Percentiles rank a stretch among this genome's conserved stretches.
Conservation (phyloP, 2,113 vertebrate species). For the Pomatostomus ruficeps region DNA sequence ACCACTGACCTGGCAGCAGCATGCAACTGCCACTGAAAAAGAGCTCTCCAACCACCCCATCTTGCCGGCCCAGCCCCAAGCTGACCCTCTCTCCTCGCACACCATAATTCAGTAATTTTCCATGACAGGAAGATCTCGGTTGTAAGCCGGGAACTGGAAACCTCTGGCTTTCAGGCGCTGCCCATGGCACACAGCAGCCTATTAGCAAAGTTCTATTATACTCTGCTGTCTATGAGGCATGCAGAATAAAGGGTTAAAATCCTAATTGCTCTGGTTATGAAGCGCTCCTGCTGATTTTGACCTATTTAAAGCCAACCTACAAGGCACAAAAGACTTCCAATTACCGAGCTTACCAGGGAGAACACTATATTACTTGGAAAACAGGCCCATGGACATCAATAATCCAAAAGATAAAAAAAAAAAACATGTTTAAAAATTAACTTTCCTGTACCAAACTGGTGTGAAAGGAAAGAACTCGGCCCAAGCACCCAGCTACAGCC, state of each 20-base stretch:
- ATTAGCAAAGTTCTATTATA: not conserved
- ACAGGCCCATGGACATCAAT: constrained; percentile 16
- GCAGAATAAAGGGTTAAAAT: constrained; percentile 52
- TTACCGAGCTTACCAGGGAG: constrained; percentile 8
- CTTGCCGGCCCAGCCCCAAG: not conserved
- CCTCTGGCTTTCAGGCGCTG: not conserved
- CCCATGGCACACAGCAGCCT: not conserved
- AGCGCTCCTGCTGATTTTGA: constrained; percentile 63
- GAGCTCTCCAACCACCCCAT: not conserved
- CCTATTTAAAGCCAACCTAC: constrained; percentile 64
- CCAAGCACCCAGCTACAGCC: not conserved
- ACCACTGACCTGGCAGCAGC: not conserved
- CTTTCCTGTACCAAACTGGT: not conserved
- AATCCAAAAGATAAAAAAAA: not conserved
- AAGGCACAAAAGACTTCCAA: constrained; percentile 47
- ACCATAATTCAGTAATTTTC: not conserved
- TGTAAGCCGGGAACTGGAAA: not conserved
- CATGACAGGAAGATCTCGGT: not conserved
- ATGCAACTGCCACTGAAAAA: not conserved
- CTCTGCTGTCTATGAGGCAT: not conserved
- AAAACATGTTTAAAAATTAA: not conserved
- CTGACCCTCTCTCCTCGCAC: not conserved
- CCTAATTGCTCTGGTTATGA: constrained; percentile 62
- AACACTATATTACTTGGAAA: constrained; percentile 20
- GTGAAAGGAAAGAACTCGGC: constrained; percentile 14